Evolutionary conservation across 2,113 vertebrate species (phyloP).

Genomic region (Rhinogobius similis): DNA sequence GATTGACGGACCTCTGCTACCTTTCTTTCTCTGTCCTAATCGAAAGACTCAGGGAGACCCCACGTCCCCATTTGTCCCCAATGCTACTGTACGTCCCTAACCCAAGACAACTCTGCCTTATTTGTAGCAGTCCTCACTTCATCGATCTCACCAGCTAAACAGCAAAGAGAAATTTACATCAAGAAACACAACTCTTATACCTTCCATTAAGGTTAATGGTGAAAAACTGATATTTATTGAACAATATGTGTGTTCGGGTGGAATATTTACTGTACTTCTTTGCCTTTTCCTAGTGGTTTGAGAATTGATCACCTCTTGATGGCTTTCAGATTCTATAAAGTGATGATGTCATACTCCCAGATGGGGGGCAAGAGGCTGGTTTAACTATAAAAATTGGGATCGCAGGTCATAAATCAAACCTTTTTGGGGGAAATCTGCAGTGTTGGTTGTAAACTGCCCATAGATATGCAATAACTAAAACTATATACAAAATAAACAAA

Average conservation of each 20-base stretch:
- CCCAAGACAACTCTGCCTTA: slow-evolving; percentile 15
- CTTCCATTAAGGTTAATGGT: slow-evolving; percentile 33
- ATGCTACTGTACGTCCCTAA: slow-evolving; percentile 2
- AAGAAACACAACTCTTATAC: slow-evolving; percentile 41
- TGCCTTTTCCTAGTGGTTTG: slow-evolving; percentile 41
- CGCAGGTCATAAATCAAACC: background rate
- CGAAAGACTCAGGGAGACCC: slow-evolving; percentile 67
- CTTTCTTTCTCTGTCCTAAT: slow-evolving; percentile 30
- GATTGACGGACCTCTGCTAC: slow-evolving; percentile 22
- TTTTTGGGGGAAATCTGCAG: background rate
- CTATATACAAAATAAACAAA: background rate
- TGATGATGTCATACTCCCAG: too few species aligned
- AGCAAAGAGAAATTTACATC: slow-evolving; percentile 48
- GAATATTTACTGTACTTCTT: slow-evolving; percentile 12
- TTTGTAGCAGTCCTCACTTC: slow-evolving; percentile 41
- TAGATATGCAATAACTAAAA: background rate
- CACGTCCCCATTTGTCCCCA: background rate
- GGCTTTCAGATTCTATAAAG: background rate
- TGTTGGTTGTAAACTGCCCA: background rate
- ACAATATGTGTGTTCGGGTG: background rate
- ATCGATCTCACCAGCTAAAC: slow-evolving; percentile 52
- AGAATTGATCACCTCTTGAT: slow-evolving; percentile 31
- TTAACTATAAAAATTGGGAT: background rate
- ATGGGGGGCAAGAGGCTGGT: background rate
- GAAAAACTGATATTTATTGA: slow-evolving; percentile 52